Conservation (phyloP, 2,888 invertebrate genomes). For the Mesorhabditis spiculigera region DNA sequence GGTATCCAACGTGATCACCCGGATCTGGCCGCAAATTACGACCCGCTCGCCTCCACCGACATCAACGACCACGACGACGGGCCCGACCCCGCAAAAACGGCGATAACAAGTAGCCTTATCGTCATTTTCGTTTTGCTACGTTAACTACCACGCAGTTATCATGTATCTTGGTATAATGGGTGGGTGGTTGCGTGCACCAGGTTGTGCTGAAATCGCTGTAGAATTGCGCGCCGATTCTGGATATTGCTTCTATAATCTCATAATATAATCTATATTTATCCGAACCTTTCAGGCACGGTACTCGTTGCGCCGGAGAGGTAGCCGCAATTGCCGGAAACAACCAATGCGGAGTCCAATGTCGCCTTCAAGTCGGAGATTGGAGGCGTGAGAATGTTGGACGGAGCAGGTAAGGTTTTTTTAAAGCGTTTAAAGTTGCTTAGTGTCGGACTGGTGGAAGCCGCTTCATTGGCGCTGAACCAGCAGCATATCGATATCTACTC, state of each 20-base stretch:
- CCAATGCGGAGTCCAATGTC: constrained; percentile 93
- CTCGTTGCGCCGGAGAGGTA: constrained; percentile 96
- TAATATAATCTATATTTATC: too few species aligned
- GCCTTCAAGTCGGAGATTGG: constrained; percentile 75
- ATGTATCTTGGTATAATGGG: neutral
- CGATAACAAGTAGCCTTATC: constrained; percentile 77
- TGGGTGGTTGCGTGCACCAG: neutral
- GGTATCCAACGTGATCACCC: constrained; percentile 66
- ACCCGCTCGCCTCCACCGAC: constrained; percentile 88
- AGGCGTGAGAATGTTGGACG: constrained; percentile 86
- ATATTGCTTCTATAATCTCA: neutral
- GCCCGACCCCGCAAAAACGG: constrained; percentile 97
- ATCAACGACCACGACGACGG: constrained; percentile 93
- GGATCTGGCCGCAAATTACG: constrained; percentile 71
- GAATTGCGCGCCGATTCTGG: too few species aligned
- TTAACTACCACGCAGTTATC: constrained; percentile 3
- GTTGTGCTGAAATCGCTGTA: neutral
- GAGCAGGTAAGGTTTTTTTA: constrained; percentile 69
- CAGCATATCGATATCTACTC: constrained; percentile 93
- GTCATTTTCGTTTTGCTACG: neutral
- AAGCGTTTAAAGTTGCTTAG: too few species aligned
- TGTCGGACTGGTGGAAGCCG: constrained; percentile 69
- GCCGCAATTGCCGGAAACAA: constrained; percentile 93
- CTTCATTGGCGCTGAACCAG: constrained; percentile 82
- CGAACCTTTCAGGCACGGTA: constrained; percentile 74